Evolutionary conservation across 2,113 vertebrate genomes (phyloP), one percentile per base, ranked within the genome.

Genomic region (Delphinus delphis): DNA sequence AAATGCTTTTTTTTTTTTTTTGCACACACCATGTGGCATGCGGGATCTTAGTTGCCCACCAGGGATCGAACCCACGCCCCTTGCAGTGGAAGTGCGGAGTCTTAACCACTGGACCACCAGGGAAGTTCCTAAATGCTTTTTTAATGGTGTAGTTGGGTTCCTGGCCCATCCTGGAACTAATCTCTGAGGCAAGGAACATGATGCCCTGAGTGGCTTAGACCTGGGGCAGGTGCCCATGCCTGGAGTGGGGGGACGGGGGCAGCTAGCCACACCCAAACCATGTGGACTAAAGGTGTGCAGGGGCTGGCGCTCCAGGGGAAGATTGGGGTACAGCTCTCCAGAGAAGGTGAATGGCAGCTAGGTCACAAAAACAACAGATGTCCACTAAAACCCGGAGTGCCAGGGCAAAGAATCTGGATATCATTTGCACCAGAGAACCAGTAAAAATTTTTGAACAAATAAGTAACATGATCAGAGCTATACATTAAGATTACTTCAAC

Each of bases 401-500:
- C 58, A 55, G 28, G 53, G 74, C 74, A 87, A 1, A 79, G 76
- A 82, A 90, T 76, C 93, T 93, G 92, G 65, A 65, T 83, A 20
- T 67, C 50, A 47, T 93, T 94, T 96, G 73, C 47, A 70, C 68
- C 33, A 80, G 50, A 83, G 87, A 92, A 79, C 73, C 73, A 85
- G 21, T 87, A 94, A 96, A 93, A 82, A 92, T 76, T 93, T 95
- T 94, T 88, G 36, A 96, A 81, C 70, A 93, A 95, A 80, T 86
- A 86, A 95, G 89, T 87, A 90, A 74, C 25, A 17, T 88, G 74
- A 90, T 93, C 55, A 50, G 85, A 93, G 65, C 25, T 94, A 23
- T 80, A 79, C 63, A 33, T 90, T 90, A 94, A 83, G 81, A 87
- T 97, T 94, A 87, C 84, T 90, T 94, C 81, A 93, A 65, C 76